Base-by-base conservation (phyloP, 2,113 vertebrate genomes). In the Dolichallabes microphthalmus region DNA sequence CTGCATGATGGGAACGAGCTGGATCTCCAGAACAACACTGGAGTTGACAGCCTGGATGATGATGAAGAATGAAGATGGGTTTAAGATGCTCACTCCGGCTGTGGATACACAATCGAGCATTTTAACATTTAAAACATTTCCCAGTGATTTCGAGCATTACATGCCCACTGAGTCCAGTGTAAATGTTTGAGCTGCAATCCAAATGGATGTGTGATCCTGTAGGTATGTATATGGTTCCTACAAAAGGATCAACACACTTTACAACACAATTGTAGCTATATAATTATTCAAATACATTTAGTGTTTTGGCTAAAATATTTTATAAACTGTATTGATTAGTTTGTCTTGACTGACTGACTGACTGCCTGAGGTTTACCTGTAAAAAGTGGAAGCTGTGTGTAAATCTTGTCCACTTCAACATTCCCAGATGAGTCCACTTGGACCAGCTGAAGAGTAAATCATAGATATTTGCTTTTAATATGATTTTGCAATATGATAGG, bases 1-100 rank as follows among this genome's bases (percentile, higher is more conserved):
- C 89, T 99, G 98, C 98, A 99, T 97, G 58, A 90, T 1, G 3
- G 98, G 97, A 2, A 89, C 82, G 0, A 98, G 93, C 90, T 98
- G 97, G 64, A 98, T 64, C 60, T 93, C 88, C n/a, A 98, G 17
- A 86, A 95, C 93, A 85, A 99, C 80, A 0, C 95, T 96, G 80
- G 93, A 73, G 0, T 57, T 85, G 32, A 60, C 12, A 53, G 94
- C 95, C 27, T 92, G 85, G 0, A 94, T 83, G 15, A 95, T 0
- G n/a, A 97, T 91, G 94, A 95, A 97, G 92, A 96, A 97, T 17
- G 96, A 95, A 0, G 97, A 96, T 0, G 96, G 96, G n/a, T 83
- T 94, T 91, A 96, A 97, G 90, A 95, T 88, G 15, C 93, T 96
- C 75, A 97, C 53, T 0, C 96, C 94, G 19, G 93, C 98, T 99